These are phyloP conservation scores for Diprion similis DNA, from an alignment of 1,140 invertebrate species.

Conservation along the genomic window DNA sequence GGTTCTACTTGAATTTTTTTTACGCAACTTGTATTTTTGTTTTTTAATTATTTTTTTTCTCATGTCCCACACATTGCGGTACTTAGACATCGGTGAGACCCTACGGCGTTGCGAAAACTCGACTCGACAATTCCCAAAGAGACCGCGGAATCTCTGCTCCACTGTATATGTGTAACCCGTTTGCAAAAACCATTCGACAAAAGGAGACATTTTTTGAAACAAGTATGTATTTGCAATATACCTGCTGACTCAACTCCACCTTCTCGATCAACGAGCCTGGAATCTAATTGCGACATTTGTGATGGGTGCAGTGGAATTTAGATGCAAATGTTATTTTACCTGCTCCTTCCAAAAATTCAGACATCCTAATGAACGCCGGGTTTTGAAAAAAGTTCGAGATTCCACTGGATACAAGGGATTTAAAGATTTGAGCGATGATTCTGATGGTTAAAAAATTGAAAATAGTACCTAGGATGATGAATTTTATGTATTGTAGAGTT, in stretches of 20 bases:
- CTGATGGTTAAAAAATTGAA: too few relatives aligned
- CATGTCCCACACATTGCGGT: too few relatives aligned
- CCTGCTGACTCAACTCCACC: slow-evolving; percentile 24
- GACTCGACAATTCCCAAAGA: slow-evolving; percentile 46
- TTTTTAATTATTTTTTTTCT: too few relatives aligned
- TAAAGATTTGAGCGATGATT: too few relatives aligned
- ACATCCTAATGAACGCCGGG: slow-evolving; percentile 15
- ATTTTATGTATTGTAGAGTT: too few relatives aligned
- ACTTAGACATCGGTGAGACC: too few relatives aligned
- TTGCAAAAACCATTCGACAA: neutral
- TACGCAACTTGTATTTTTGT: neutral
- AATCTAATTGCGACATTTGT: neutral
- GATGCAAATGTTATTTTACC: neutral
- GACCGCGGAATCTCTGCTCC: slow-evolving; percentile 53
- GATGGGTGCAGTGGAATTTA: neutral
- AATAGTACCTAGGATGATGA: too few relatives aligned
- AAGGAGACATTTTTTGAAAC: neutral
- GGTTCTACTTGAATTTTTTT: neutral
- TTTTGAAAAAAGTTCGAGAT: slow-evolving; percentile 12
- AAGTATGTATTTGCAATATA: slow-evolving; percentile 4
- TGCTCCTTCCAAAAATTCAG: neutral
- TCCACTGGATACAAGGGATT: neutral
- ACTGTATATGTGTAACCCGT: neutral
- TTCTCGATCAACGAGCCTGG: slow-evolving; percentile 15
- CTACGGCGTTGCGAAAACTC: slow-evolving; percentile 33